Evolutionary conservation across 2,888 invertebrate species (phyloP), one percentile per base, ranked within the genome.

Genomic region (Leptopilina myrica): DNA sequence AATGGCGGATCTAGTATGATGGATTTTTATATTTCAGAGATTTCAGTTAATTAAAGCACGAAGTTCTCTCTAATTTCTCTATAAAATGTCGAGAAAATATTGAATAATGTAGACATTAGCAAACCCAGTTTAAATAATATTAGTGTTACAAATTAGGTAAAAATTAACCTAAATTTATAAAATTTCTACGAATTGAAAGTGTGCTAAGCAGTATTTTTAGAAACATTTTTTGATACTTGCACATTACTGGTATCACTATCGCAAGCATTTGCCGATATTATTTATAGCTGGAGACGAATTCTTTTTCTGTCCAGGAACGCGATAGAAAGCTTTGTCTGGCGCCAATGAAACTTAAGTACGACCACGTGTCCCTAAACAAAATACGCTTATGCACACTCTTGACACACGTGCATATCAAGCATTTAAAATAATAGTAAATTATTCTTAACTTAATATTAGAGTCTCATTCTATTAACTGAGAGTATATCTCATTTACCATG

Each of bases 231-330:
- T 26, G 56, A 33, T 73, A 73, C 14, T 12, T 56, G 26, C 49
- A 69, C 53, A 69, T 69, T 69, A 49, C 20, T 56, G 26, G 73
- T 73, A 83, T 84, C 84, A 84, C 84, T 83, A 80, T 81, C 83
- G 81, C 81, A 78, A 76, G 79, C 76, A 62, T 76, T 76, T 81
- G 82, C 82, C 62, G 79, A 80, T 83, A 86, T 86, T 88, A 87
- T 88, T 87, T 87, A 87, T 87, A 88, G 86, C 84, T 20, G 82
- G 84, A 83, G 87, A 86, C 86, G 82, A 85, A 86, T 85, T 84
- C 83, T 85, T 85, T 84, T 83, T 83, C 77, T 69, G 53, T 46
- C 78, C 76, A 59, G 64, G 56, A 73, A 73, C 56, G 73, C 73
- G 73, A 73, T 73, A 73, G 73, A 33, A 33, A 73, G 56, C 73